Evolutionary conservation across 2,888 invertebrate genomes (phyloP), one percentile per base, ranked within the genome.

Genomic region (Parascotia fuliginaria): DNA sequence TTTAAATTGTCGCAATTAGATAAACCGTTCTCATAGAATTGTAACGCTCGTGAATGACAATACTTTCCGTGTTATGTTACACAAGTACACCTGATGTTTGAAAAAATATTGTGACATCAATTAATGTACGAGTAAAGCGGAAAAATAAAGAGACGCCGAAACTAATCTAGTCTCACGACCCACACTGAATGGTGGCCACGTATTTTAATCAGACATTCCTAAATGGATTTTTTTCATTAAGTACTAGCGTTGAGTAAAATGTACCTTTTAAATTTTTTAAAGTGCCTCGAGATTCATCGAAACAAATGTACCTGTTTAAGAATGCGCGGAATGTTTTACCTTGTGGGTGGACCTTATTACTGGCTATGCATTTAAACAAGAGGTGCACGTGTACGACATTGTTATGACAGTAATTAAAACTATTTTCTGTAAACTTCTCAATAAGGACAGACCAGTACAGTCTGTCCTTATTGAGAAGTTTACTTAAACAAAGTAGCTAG

Each of bases 171-270:
- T 76, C 75, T 75, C 87, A 87, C 88, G 89, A 87, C 77, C 76
- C 72, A 70, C 72, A 65, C 48, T 32, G 47, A 68, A 66, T 62
- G 58, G 72, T 75, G 65, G 75, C 78, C 81, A 77, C 75, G 81
- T 79, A 81, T 85, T 87, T 87, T 87, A 87, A 89, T 88, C 88
- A 85, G 85, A 82, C 81, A 89, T 89, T 89, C 87, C 85, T 76
- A 71, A 79, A 77, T 73, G 70, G 75, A 73, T 81, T 87, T 88
- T n/a, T 85, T 83, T 79, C 77, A 73, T 69, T 65, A 70, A 66
- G 67, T 67, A 65, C 62, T 54, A 59, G 63, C 64, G 61, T 57
- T 61, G 65, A 65, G 60, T 55, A 66, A 72, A 73, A 70, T 65
- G 65, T 70, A 70, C 54, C 58, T 74, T 80, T 77, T 75, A 60